These are phyloP conservation scores for Albula goreensis DNA, from an alignment of 2,113 vertebrate species.

Conservation along the genomic window DNA sequence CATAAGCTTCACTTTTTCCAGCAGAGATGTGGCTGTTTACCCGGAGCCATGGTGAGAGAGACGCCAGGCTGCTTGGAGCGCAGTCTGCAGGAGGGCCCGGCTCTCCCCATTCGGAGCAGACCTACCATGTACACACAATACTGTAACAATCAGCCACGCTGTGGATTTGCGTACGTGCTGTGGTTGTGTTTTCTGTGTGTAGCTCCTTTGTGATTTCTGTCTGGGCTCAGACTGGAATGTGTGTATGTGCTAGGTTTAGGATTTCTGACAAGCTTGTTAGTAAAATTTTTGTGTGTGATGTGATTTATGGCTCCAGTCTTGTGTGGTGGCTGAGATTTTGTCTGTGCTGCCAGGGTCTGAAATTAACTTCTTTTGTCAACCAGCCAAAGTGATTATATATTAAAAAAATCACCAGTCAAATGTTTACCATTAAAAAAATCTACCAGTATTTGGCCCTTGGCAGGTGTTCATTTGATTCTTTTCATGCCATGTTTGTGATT, in stretches of 20 bases:
- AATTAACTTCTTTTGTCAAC: no score
- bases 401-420: no score
- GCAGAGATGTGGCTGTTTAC: conserved; percentile 30
- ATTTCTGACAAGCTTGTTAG: neutral
- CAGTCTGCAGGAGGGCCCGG: neutral
- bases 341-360: neutral
- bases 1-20: conserved; percentile 30
- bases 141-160: neutral
- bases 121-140: neutral
- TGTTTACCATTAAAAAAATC: no score
- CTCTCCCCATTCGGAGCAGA: neutral
- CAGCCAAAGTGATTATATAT: no score
- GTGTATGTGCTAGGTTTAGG: neutral
- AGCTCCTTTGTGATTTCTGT: no score
- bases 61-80: neutral
- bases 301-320: neutral
- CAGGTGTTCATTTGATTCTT: no score
- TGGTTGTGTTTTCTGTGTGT: no score
- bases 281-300: no score
- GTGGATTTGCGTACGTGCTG: neutral
- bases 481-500: neutral
- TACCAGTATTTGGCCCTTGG: no score
- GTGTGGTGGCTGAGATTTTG: neutral
- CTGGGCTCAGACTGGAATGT: neutral
- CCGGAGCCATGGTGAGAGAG: conserved; percentile 6